phyloP scores from a whole-genome alignment of 2,888 invertebrate genomes.

The Malacosoma neustria region DNA sequence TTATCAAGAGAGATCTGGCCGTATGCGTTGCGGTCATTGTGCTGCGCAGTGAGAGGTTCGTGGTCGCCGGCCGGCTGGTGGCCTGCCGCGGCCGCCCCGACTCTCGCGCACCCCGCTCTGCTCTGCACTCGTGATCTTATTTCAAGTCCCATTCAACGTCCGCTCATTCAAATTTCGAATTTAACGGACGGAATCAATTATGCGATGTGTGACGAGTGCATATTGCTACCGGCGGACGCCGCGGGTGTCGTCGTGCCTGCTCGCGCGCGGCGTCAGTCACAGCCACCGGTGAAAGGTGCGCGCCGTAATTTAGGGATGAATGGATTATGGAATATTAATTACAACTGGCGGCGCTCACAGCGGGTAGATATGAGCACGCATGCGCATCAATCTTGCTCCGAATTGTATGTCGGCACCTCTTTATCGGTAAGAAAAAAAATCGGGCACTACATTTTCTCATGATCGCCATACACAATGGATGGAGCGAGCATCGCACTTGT shows the following conservation, averaged over 20 bases:
- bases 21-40: slow-evolving; percentile 64
- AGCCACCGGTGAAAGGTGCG: slow-evolving; percentile 38
- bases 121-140: slow-evolving; percentile 59
- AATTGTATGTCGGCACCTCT: slow-evolving; percentile 68
- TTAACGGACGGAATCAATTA: slow-evolving; percentile 67
- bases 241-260: neutral
- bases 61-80: slow-evolving; percentile 17
- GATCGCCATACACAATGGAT: slow-evolving; percentile 53
- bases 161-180: slow-evolving; percentile 65
- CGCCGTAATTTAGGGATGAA: slow-evolving; percentile 43
- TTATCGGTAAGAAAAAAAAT: slow-evolving; percentile 60
- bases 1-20: slow-evolving; percentile 65
- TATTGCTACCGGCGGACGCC: slow-evolving; percentile 41
- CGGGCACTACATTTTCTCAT: slow-evolving; percentile 60
- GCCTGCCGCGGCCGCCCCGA: slow-evolving; percentile 41
- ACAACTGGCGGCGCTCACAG: slow-evolving; percentile 45
- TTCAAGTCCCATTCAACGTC: slow-evolving; percentile 54
- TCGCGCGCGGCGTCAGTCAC: slow-evolving; percentile 15
- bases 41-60: slow-evolving; percentile 46
- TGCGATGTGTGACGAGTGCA: slow-evolving; percentile 51
- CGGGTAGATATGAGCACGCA: slow-evolving; percentile 55
- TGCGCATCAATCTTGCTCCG: slow-evolving; percentile 63
- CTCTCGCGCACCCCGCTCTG: too few species aligned
- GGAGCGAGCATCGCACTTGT: slow-evolving; percentile 56
- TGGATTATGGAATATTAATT: slow-evolving; percentile 69